Conservation (phyloP, 2,113 vertebrate species). For the Petromus typicus region DNA sequence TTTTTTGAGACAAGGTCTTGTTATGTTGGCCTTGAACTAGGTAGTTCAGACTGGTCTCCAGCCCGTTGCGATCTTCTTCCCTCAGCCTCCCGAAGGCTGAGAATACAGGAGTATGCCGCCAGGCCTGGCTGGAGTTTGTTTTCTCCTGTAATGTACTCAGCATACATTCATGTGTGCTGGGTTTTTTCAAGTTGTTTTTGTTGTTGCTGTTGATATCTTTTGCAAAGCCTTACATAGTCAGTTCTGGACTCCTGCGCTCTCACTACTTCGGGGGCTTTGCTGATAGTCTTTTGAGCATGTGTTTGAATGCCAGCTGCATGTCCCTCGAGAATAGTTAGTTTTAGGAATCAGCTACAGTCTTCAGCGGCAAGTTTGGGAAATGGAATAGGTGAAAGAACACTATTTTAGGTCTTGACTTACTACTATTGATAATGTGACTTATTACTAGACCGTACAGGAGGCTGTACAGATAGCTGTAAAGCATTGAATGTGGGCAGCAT, state of each 20-base stretch:
- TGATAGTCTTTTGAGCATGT: neutral
- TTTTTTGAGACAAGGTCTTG: neutral
- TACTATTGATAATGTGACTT: neutral
- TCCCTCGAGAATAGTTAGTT: constrained; percentile 5
- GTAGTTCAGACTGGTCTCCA: neutral
- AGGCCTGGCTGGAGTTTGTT: neutral
- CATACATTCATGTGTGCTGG: neutral
- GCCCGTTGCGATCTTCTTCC: neutral
- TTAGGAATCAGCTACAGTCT: constrained; percentile 30
- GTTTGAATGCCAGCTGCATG: neutral
- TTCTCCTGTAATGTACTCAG: neutral
- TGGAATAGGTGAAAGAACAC: neutral
- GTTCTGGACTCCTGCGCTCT: constrained; percentile 13
- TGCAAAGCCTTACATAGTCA: neutral
- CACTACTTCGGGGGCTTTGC: neutral
- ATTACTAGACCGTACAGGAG: neutral
- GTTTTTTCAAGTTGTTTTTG: neutral
- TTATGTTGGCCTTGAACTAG: neutral
- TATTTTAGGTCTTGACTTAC: neutral
- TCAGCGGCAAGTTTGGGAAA: constrained; percentile 24
- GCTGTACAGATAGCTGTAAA: neutral
- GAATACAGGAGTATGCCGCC: neutral
- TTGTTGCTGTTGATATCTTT: neutral
- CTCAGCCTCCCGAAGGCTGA: neutral
- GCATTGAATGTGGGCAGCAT: neutral